Conservation (phyloP, 2,888 invertebrate species). For the Cryptus viduatorius region DNA sequence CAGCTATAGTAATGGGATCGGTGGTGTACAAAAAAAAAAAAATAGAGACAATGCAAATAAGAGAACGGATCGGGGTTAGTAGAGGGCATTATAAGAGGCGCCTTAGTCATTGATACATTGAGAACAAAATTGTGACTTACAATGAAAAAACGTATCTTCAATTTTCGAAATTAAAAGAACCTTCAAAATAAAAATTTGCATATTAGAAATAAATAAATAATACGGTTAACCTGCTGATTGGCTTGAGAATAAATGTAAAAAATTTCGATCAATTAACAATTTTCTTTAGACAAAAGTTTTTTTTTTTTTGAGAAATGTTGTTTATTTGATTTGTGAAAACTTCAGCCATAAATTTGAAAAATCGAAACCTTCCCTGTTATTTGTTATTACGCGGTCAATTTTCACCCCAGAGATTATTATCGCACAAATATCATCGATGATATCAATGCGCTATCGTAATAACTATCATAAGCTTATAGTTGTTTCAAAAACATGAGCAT, state of each 20-base stretch:
- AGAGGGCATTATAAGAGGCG: neutral
- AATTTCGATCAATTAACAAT: neutral
- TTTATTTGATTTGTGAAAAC: neutral
- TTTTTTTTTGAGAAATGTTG: neutral
- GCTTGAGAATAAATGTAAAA: neutral
- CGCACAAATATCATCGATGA: neutral
- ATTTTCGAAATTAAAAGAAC: neutral
- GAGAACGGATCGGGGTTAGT: slow-evolving; percentile 16
- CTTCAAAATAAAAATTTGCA: neutral
- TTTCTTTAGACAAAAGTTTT: too few relatives aligned
- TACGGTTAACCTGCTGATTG: neutral
- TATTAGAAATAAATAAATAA: neutral
- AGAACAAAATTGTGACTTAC: neutral
- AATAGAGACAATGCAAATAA: slow-evolving; percentile 55
- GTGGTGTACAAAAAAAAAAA: slow-evolving; percentile 39
- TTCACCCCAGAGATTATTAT: neutral
- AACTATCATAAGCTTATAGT: slow-evolving; percentile 23
- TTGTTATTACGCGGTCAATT: slow-evolving; percentile 1
- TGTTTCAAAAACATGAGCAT: slow-evolving; percentile 61
- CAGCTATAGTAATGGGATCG: slow-evolving; percentile 32
- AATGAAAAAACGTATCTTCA: neutral
- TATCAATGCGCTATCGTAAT: neutral
- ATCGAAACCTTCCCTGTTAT: neutral
- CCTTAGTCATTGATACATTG: neutral
- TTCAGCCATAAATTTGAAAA: too few relatives aligned